Conservation (phyloP, 2,888 invertebrate genomes). For the Hoplodrina blanda region DNA sequence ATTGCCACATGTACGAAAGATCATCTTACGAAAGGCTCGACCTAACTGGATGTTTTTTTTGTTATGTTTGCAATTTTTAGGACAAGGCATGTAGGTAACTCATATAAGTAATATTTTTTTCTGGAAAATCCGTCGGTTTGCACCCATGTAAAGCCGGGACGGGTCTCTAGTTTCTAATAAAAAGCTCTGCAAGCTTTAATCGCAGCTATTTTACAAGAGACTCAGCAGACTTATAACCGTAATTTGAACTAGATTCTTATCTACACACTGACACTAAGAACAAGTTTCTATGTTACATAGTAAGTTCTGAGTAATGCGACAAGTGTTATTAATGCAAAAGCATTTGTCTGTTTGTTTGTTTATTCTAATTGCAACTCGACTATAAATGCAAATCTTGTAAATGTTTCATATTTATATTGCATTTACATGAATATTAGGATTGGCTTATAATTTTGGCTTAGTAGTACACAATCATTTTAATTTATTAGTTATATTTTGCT, state of each 20-base stretch:
- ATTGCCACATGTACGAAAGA: too few species aligned
- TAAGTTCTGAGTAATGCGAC: constrained; percentile 32
- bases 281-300: constrained; percentile 30
- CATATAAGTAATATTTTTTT: too few species aligned
- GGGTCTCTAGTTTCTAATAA: constrained; percentile 18
- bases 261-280: constrained; percentile 55
- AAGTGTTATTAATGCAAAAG: constrained; percentile 36
- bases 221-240: constrained; percentile 38
- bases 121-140: too few species aligned
- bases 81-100: too few species aligned
- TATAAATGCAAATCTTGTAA: constrained; percentile 26
- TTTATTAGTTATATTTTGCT: too few species aligned
- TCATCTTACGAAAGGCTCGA: too few species aligned
- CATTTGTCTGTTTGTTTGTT: constrained; percentile 53
- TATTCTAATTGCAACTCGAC: constrained; percentile 40
- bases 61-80: too few species aligned
- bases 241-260: constrained; percentile 53
- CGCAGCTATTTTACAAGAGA: constrained; percentile 27
- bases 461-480: neutral
- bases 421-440: constrained; percentile 21
- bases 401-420: constrained; percentile 26
- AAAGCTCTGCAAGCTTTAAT: constrained; percentile 30
- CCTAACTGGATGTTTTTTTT: too few species aligned
- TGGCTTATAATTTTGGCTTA: constrained; percentile 1
- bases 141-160: too few species aligned